A percentile compares a stretch with the other conserved stretches of the same genome.
phyloP scores from a whole-genome alignment of 2,113 vertebrate genomes.

The Picathartes gymnocephalus region DNA sequence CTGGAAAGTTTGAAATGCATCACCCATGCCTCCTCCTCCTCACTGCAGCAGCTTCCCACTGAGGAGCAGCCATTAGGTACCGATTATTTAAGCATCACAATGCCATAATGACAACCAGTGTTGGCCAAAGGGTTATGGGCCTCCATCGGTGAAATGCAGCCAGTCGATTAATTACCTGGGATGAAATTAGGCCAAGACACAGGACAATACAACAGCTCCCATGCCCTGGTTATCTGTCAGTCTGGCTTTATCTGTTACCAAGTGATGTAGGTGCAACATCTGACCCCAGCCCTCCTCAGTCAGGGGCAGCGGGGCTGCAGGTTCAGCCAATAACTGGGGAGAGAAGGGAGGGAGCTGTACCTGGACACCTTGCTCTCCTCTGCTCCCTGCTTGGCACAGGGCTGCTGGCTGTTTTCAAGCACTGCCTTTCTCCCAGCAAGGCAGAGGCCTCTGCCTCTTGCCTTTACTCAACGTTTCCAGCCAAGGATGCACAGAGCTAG shows the following conservation, averaged over 20 bases:
- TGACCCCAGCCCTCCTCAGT: neutral
- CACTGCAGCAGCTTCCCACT: neutral
- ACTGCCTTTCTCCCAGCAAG: neutral
- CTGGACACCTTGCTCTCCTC: fast-evolving
- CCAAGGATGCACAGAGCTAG: neutral
- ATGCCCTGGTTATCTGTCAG: neutral
- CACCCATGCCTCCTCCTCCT: neutral
- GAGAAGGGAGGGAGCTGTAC: neutral
- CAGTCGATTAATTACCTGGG: neutral
- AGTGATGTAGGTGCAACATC: neutral
- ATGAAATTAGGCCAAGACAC: neutral
- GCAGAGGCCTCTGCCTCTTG: neutral
- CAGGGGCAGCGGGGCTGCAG: neutral
- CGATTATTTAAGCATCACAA: neutral
- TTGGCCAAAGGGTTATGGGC: neutral
- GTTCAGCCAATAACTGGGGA: neutral
- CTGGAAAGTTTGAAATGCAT: neutral
- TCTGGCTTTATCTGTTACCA: neutral
- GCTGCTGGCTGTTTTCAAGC: fast-evolving
- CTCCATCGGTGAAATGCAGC: neutral
- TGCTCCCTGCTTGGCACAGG: neutral
- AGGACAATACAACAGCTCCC: neutral
- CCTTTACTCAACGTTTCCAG: neutral
- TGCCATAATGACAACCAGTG: neutral
- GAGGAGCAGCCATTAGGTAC: neutral